Evolutionary conservation across 2,797 vertebrate genomes (phyloP).

Genomic region (Rallus crepitans): DNA sequence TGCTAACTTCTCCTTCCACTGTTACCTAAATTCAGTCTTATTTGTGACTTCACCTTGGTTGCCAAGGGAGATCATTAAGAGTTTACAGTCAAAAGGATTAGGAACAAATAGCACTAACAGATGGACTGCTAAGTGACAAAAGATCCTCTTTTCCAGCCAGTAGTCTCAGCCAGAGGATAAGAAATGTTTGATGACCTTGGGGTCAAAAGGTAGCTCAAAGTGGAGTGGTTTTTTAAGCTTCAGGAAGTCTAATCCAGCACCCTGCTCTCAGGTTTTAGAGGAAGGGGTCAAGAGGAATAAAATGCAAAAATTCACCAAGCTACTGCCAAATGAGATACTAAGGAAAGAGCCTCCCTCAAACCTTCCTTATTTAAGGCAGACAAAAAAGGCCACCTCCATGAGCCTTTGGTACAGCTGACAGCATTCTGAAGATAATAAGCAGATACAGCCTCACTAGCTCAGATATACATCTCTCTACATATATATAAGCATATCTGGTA

Average conservation of each 20-base stretch:
- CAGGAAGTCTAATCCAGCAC: neutral
- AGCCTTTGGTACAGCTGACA: neutral
- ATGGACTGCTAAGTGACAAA: conserved; percentile 43
- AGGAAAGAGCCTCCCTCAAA: neutral
- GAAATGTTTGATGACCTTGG: neutral
- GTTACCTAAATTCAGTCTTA: neutral
- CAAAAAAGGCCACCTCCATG: neutral
- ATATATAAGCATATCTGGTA: neutral
- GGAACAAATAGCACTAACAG: conserved; percentile 28
- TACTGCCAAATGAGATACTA: neutral
- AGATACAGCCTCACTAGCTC: neutral
- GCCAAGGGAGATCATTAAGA: neutral
- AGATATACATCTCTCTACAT: neutral
- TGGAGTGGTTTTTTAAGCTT: neutral
- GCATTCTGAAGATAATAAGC: neutral
- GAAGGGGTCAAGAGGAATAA: neutral
- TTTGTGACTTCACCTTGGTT: neutral
- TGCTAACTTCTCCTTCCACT: neutral
- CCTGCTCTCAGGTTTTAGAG: neutral
- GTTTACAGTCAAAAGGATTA: neutral
- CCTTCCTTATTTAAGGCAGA: neutral
- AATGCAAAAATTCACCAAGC: neutral
- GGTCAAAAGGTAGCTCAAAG: conserved; percentile 1
- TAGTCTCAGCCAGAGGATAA: neutral
- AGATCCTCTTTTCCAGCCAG: neutral